phyloP scores from a whole-genome alignment of 2,797 vertebrate species.

The Tolypeutes matacus region DNA sequence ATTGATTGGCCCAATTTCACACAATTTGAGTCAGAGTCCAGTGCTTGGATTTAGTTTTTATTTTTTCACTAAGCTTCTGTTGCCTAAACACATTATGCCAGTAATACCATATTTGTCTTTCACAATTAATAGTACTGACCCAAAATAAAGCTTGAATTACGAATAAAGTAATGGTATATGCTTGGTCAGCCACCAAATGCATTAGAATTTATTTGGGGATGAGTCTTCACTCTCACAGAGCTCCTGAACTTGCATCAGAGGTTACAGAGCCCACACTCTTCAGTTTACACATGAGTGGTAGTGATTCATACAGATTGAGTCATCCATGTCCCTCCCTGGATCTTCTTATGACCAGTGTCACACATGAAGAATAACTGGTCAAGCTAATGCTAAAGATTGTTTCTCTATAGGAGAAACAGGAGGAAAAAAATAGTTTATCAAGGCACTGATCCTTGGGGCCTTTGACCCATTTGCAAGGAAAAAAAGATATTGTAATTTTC shows the following conservation, averaged over 20 bases:
- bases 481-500: neutral
- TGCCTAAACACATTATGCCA: neutral
- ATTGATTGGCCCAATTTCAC: neutral
- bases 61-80: neutral
- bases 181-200: neutral
- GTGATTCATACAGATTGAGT: neutral
- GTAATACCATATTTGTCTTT: neutral
- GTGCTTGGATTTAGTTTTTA: neutral
- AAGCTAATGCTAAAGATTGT: neutral
- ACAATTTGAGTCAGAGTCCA: neutral
- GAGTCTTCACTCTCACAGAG: neutral
- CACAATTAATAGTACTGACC: neutral
- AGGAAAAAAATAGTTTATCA: neutral
- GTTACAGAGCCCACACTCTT: neutral
- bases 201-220: neutral
- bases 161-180: neutral
- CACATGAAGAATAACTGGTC: neutral
- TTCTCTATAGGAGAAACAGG: neutral
- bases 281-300: neutral
- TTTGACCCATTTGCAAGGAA: neutral
- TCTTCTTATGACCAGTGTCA: neutral
- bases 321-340: neutral
- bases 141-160: neutral
- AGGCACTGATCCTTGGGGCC: neutral
- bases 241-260: neutral